These are phyloP conservation scores for Phthorimaea operculella DNA, from an alignment of 1,140 invertebrate species.

Conservation along the genomic window DNA sequence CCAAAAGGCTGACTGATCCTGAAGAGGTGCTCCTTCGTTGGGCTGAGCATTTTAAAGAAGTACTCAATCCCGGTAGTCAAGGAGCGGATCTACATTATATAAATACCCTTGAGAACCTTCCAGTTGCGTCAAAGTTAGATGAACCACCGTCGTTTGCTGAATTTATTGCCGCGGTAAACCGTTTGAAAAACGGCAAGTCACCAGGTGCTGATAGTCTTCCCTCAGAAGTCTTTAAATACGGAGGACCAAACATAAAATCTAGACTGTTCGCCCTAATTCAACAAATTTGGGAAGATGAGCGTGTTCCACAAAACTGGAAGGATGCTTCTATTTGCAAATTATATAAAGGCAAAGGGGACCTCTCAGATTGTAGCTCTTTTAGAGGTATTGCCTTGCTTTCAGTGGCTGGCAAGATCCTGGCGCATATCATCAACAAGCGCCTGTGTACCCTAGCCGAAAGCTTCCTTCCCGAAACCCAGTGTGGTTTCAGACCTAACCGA, in stretches of 20 bases:
- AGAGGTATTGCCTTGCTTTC: slow-evolving; percentile 7
- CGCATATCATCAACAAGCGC: slow-evolving; percentile 11
- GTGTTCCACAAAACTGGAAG: slow-evolving; percentile 4
- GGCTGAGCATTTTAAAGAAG: slow-evolving; percentile 9
- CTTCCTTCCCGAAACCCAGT: slow-evolving; percentile 23
- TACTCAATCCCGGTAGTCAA: not conserved
- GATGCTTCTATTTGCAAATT: slow-evolving; percentile 9
- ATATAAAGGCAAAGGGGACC: slow-evolving; percentile 9
- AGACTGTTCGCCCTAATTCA: not conserved
- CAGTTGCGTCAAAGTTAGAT: not conserved
- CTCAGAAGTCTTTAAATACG: slow-evolving; percentile 3
- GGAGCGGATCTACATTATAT: not conserved
- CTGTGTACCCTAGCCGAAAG: slow-evolving; percentile 13
- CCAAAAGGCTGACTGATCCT: not conserved
- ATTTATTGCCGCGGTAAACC: not conserved
- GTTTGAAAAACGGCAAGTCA: not conserved
- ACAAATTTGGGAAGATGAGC: not conserved
- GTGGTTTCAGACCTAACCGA: slow-evolving; percentile 19
- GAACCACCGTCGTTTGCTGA: slow-evolving; percentile 1
- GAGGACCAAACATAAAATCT: not conserved
- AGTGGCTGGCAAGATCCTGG: slow-evolving; percentile 4
- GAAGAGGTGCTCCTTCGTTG: slow-evolving; percentile 7
- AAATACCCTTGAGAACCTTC: not conserved
- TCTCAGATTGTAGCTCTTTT: slow-evolving; percentile 6
- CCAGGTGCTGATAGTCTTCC: not conserved